Evolutionary conservation across 2,888 invertebrate species (phyloP), one percentile per base, ranked within the genome.

Genomic region (Nymphalis polychloros): DNA sequence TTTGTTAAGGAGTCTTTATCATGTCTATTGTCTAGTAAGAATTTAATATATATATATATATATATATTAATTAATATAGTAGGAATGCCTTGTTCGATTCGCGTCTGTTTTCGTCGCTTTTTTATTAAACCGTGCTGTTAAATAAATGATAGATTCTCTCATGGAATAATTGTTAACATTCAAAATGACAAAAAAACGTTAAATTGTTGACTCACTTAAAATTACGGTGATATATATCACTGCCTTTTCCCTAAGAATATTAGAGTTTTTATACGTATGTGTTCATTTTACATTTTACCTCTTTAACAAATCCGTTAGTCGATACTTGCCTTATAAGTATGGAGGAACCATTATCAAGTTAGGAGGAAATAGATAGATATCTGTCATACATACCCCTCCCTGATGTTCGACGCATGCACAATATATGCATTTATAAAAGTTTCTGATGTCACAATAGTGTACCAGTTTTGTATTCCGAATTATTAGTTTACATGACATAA

Each of bases 1-100:
- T 87, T 90, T 88, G 91, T 92, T 92, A 89, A 90, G 90, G 83
- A 89, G 84, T 89, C 88, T 91, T 89, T 91, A 90, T 90, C 90
- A 85, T 87, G 89, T 90, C 89, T 91, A 90, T 89, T 91, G 88
- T 88, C 86, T 90, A 87, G 86, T 92, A 90, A 91, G 90, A 90
- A 87, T 90, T 90, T 90, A 89, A 88, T 89, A 90, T 90, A 87
- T 86, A 84, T 75, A 84, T 72, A 88, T 89, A 90, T 90, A 87
- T 86, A 84, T 75, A 84, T 72, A 86, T 86, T 86, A 87, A 86
- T 87, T 83, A 84, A 86, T 85, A 75, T 72, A 78, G 83, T 90
- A 89, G 86, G 78, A 77, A 82, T 87, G 89, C 89, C 87, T 90
- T 84, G 88, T 90, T 89, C 88, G 84, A 87, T 84, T 85, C 82